Evolutionary conservation across 2,888 invertebrate genomes (phyloP).

Genomic region (Scaptomyza flava): DNA sequence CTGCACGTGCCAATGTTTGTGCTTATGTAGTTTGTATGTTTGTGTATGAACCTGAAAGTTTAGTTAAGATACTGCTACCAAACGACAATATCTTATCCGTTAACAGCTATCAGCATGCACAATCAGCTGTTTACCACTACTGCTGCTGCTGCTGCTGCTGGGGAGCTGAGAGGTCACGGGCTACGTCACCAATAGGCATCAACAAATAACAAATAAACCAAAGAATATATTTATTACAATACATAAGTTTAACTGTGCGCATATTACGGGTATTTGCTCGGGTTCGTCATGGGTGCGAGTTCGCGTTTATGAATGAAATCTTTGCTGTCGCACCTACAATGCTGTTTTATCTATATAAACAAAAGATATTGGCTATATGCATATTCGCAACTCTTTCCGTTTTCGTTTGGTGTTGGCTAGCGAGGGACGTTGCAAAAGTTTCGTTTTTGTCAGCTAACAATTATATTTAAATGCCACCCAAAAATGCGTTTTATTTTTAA

Average conservation of each 20-base stretch:
- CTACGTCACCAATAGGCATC: conserved; percentile 66
- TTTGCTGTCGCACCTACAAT: conserved; percentile 62
- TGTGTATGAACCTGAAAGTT: conserved; percentile 60
- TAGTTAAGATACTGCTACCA: conserved; percentile 75
- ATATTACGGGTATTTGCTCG: conserved; percentile 49
- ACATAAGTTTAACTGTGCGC: conserved; percentile 24
- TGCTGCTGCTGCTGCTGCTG: conserved; percentile 50
- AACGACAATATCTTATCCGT: conserved; percentile 78
- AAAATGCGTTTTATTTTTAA: conserved; percentile 4
- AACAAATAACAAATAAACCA: conserved; percentile 33
- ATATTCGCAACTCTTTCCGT: conserved; percentile 62
- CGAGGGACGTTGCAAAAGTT: conserved; percentile 8
- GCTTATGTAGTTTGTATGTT: conserved; percentile 43
- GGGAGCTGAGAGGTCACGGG: conserved; percentile 57
- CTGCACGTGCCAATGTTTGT: conserved; percentile 68
- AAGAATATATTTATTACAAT: conserved; percentile 41
- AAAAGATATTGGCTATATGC: conserved; percentile 67
- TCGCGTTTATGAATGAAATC: conserved; percentile 69
- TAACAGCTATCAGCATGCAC: conserved; percentile 69
- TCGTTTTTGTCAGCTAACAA: background rate
- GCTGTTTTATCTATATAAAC: conserved; percentile 71
- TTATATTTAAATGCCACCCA: conserved; percentile 23
- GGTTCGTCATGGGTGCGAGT: conserved; percentile 42
- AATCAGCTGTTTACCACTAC: conserved; percentile 58
- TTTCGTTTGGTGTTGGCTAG: conserved; percentile 42